Conservation (phyloP, 2,797 vertebrate species). For the Enteromius treurensis region DNA sequence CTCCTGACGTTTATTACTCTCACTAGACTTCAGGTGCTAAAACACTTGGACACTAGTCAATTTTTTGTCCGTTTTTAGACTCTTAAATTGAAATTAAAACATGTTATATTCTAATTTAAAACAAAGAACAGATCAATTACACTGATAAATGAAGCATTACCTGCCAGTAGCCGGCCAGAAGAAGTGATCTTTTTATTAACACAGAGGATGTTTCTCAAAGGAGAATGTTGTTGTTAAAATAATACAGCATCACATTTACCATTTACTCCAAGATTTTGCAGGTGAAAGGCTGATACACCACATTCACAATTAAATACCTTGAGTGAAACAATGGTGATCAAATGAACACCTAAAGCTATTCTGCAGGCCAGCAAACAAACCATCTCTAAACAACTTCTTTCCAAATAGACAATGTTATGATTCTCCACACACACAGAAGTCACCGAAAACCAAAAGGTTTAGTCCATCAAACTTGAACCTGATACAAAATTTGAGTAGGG, state of each 20-base stretch:
- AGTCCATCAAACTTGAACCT: background rate
- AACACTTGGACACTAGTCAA: constrained; percentile 87
- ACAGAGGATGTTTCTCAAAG: background rate
- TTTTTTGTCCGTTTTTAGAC: constrained; percentile 62
- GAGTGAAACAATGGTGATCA: background rate
- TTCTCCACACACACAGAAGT: background rate
- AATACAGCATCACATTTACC: background rate
- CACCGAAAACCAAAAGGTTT: background rate
- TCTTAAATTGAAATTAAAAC: constrained; percentile 48
- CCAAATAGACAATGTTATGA: background rate
- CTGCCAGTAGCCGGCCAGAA: background rate
- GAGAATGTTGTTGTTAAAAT: background rate
- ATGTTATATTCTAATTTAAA: constrained; percentile 35
- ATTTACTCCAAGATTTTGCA: too few species aligned
- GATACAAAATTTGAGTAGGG: background rate
- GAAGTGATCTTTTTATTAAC: background rate
- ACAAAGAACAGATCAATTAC: background rate
- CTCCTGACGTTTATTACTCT: constrained; percentile 93
- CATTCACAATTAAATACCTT: background rate
- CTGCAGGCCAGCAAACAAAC: background rate
- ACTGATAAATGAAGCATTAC: background rate
- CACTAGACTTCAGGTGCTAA: constrained; percentile 95
- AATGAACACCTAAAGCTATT: too few species aligned
- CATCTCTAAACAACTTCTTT: background rate
- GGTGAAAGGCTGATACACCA: too few species aligned